Evolutionary conservation across 2,797 vertebrate species (phyloP).

Genomic region (Characodon lateralis): DNA sequence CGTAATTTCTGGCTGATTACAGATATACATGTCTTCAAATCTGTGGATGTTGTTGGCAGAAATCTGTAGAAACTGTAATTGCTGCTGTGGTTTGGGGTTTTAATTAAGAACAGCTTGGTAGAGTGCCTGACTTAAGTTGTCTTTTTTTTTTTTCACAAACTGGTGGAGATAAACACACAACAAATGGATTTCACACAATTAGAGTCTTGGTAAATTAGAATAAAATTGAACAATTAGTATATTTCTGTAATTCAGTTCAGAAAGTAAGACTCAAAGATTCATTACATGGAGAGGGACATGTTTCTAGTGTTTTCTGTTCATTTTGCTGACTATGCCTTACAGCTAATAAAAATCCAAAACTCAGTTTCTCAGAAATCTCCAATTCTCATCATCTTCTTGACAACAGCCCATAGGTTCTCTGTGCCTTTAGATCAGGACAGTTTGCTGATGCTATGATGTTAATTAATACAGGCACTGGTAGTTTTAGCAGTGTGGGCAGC

Average conservation of each 20-base stretch:
- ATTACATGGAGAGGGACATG: background rate
- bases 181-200: too few relatives aligned
- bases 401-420: background rate
- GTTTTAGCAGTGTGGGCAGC: too few relatives aligned
- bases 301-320: background rate
- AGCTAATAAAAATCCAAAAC: background rate
- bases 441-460: background rate
- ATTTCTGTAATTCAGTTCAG: too few relatives aligned
- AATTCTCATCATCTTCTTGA: background rate
- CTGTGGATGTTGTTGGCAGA: conserved; percentile 8
- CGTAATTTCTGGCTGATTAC: background rate
- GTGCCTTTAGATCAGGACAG: background rate
- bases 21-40: background rate
- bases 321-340: background rate
- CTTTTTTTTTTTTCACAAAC: too few relatives aligned
- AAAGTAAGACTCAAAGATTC: too few relatives aligned
- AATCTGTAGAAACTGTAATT: conserved; percentile 4
- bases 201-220: too few relatives aligned
- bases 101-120: background rate
- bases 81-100: conserved; percentile 10
- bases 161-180: too few relatives aligned
- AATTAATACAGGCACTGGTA: too few relatives aligned
- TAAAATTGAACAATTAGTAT: too few relatives aligned
- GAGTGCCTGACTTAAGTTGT: background rate
- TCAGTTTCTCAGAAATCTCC: too few relatives aligned